Percentiles rank a stretch among this genome's conserved stretches.
phyloP scores from a whole-genome alignment of 37 sponge, comb jelly and placozoan genomes.

The Spongilla lacustris region DNA sequence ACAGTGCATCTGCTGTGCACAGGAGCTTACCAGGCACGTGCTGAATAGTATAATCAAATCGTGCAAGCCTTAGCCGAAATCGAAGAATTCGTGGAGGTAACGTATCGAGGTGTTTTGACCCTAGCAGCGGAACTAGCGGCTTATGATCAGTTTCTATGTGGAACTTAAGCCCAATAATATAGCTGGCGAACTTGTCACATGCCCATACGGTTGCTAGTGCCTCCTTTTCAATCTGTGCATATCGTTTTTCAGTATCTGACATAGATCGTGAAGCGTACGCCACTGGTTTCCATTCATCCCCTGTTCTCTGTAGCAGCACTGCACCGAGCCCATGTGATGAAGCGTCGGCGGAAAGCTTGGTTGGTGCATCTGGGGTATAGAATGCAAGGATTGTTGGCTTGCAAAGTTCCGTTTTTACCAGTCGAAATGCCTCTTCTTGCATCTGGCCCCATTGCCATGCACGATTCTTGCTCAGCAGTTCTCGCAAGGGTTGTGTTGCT shows the following conservation, averaged over 20 bases:
- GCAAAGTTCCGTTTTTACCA: slow-evolving; percentile 35
- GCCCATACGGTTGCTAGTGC: slow-evolving; percentile 37
- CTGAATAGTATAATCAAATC: slow-evolving; percentile 27
- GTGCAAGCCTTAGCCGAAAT: slow-evolving; percentile 35
- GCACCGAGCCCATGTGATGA: slow-evolving; percentile 49
- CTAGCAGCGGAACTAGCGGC: slow-evolving; percentile 44
- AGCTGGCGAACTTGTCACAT: slow-evolving; percentile 30
- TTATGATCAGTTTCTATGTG: slow-evolving; percentile 51
- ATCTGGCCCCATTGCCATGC: slow-evolving; percentile 25
- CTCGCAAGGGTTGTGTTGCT: slow-evolving; percentile 40
- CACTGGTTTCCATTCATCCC: slow-evolving; percentile 42
- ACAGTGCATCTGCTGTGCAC: slow-evolving; percentile 3
- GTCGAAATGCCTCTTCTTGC: slow-evolving; percentile 32
- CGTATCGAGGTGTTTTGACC: slow-evolving; percentile 23
- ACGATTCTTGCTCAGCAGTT: slow-evolving; percentile 27
- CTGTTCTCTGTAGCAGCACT: slow-evolving; percentile 15
- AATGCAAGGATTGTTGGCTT: slow-evolving; percentile 32
- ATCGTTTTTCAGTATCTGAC: slow-evolving; percentile 30
- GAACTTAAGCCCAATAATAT: slow-evolving; percentile 28
- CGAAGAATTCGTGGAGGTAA: slow-evolving; percentile 36
- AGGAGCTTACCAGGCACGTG: slow-evolving; percentile 43
- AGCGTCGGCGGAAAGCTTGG: slow-evolving; percentile 52
- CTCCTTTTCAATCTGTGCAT: slow-evolving; percentile 60
- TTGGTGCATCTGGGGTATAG: slow-evolving; percentile 22
- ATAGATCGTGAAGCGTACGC: slow-evolving; percentile 51